These are phyloP conservation scores for Agriopis marginaria DNA, from an alignment of 2,888 invertebrate species.

Conservation along the genomic window DNA sequence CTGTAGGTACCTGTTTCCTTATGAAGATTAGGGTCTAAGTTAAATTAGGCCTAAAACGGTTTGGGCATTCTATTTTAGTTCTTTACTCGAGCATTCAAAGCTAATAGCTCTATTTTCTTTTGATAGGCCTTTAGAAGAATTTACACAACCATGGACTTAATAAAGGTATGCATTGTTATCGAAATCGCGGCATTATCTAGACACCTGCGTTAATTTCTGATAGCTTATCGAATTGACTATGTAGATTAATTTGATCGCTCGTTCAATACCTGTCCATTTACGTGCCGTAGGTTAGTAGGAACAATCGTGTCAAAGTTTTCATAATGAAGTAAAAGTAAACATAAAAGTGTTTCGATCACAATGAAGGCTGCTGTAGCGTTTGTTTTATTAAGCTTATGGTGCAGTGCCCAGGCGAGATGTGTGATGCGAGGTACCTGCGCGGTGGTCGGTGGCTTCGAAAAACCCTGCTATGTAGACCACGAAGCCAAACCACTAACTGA, in stretches of 20 bases:
- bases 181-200: conserved; percentile 56
- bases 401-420: conserved; percentile 62
- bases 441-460: conserved; percentile 55
- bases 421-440: conserved; percentile 68
- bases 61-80: not conserved
- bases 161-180: conserved; percentile 23
- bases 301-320: conserved; percentile 27
- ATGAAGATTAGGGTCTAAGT: no score
- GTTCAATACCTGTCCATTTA: conserved; percentile 48
- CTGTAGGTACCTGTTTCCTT: no score
- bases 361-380: conserved; percentile 55
- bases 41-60: no score
- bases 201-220: conserved; percentile 73
- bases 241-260: conserved; percentile 51
- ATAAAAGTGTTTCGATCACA: conserved; percentile 44
- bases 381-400: conserved; percentile 57
- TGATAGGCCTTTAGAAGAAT: conserved; percentile 1
- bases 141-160: not conserved
- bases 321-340: conserved; percentile 32
- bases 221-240: conserved; percentile 65
- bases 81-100: no score
- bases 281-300: conserved; percentile 16
- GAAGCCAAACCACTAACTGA: conserved; percentile 57
- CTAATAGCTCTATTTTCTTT: no score
- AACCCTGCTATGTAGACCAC: conserved; percentile 60